Evolutionary conservation across 2,797 vertebrate genomes (phyloP), one percentile per base, ranked within the genome.

Genomic region (Sorex maritimensis): DNA sequence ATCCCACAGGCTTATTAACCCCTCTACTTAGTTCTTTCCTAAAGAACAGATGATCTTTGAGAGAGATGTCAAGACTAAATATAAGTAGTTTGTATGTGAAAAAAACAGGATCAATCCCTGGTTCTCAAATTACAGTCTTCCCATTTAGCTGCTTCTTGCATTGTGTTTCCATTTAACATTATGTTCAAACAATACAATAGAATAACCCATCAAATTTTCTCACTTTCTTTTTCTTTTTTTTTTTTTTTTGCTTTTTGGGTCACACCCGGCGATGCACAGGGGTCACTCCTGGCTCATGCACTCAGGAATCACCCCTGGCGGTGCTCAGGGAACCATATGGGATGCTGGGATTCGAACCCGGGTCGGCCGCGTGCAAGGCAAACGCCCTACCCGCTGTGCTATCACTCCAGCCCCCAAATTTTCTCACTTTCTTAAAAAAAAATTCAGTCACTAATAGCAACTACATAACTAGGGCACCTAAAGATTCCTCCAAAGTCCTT

Each of bases 351-450:
- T n/a, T n/a, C n/a, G n/a, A n/a, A n/a, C n/a, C n/a, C n/a, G n/a
- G n/a, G n/a, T n/a, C n/a, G n/a, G n/a, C n/a, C n/a, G n/a, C n/a
- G n/a, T n/a, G n/a, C n/a, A n/a, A n/a, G n/a, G n/a, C n/a, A n/a
- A n/a, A n/a, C n/a, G n/a, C n/a, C n/a, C n/a, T n/a, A n/a, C n/a
- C n/a, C n/a, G n/a, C n/a, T n/a, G n/a, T n/a, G n/a, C n/a, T n/a
- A n/a, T n/a, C n/a, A n/a, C n/a, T n/a, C n/a, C n/a, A n/a, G n/a
- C n/a, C n/a, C n/a, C n/a, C 30, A 28, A 19, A 26, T 61, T 88
- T 7, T 61, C 81, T 77, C 19, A 74, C 23, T 92, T 90, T 58
- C 12, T 78, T 83, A 89, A 79, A 14, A 61, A 87, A 93, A 55
- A 68, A 26, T 44, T 52, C 13, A 74, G 23, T 71, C 41, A 55